Base-by-base conservation (phyloP, 2,888 invertebrate genomes). In the Hemicrepidius hirtus region DNA sequence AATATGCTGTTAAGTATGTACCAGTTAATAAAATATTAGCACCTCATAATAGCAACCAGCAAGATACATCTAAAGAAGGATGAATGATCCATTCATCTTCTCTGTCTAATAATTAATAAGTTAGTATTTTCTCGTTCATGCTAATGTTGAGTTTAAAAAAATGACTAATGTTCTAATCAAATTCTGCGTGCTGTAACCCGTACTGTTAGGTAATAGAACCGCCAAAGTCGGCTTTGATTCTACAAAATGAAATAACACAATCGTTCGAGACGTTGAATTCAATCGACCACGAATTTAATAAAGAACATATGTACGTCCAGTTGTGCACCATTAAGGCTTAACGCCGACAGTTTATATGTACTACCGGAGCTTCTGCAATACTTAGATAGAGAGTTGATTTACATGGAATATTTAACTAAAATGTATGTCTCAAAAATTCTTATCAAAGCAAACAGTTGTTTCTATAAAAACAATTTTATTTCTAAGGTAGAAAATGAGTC, bases 101-200 rank as follows among this genome's bases (percentile, higher is more conserved):
- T 53, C 40, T 64, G 57, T 55, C 57, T 55, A 55, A 55, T 66
- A 66, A 66, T 66, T 66, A 66, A 66, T 66, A 66, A 66, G 65
- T 65, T 49, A 65, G 50, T 55, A 53, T 55, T 66, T 66, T 65
- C 37, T 55, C 40, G 66, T 66, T 66, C 66, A 57, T 66, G 68
- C 68, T 68, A 59, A 68, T 68, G 59, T 49, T 59, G 35, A 59
- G 32, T 60, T 59, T 59, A 68, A 55, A 50, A 59, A 68, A 59
- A 60, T 60, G 68, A 68, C 59, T 68, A 59, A 68, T 59, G 68
- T 57, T 60, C 68, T 60, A 68, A 68, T 68, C 68, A 59, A 49
- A 49, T 49, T 32, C 32, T 68, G 60, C 68, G 60, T 21, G 68
- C 28, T 35, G 62, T 46, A 62, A 60, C 40, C 50, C 50, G 67